These are phyloP conservation scores for Diceros bicornis DNA, from an alignment of 2,797 vertebrate species.

Conservation along the genomic window DNA sequence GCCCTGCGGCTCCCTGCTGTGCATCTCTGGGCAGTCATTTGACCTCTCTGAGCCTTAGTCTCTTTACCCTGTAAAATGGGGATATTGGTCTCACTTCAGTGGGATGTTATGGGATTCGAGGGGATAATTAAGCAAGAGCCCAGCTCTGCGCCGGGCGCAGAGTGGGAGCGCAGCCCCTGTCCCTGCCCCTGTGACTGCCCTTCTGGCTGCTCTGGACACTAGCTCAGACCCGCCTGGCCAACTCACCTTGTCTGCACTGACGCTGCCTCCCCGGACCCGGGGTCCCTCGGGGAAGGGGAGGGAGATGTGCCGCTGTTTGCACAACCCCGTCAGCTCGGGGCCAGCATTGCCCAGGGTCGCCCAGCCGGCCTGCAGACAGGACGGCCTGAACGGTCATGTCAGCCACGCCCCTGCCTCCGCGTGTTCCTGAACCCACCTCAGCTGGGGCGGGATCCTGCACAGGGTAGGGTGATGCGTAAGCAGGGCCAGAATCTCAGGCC, in stretches of 20 bases:
- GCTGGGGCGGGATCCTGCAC: no score
- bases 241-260: background rate
- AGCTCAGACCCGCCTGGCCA: background rate
- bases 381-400: fast-evolving
- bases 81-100: background rate
- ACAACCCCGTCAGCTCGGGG: background rate
- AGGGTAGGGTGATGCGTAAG: background rate
- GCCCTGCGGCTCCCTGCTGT: background rate
- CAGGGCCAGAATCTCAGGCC: background rate
- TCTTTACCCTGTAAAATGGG: background rate
- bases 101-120: background rate
- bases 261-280: background rate
- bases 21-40: background rate
- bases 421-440: background rate
- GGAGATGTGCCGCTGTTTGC: background rate
- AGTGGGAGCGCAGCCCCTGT: fast-evolving
- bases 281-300: background rate
- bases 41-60: background rate
- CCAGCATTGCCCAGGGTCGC: background rate
- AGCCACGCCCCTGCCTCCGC: fast-evolving
- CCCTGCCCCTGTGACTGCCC: no score
- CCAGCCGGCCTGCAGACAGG: background rate
- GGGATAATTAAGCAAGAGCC: background rate
- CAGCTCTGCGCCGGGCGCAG: background rate
- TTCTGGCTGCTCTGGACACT: background rate